Evolutionary conservation across 2,797 vertebrate genomes (phyloP).

Genomic region (Enteromius viviparus): DNA sequence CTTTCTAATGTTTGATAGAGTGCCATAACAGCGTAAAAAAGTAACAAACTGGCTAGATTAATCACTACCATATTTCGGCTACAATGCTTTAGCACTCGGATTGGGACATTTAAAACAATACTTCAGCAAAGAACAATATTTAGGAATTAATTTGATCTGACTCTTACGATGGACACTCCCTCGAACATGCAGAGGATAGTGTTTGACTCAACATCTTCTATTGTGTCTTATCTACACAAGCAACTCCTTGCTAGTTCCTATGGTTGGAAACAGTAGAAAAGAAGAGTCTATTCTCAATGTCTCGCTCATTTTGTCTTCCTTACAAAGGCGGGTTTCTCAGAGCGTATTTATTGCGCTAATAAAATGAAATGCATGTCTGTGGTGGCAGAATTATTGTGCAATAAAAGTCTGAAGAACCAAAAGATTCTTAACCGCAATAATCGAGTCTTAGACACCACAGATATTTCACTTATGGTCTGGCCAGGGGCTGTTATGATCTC

Average conservation of each 20-base stretch:
- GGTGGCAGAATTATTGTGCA: constrained; percentile 46
- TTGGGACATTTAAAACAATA: constrained; percentile 32
- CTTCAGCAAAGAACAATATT: constrained; percentile 38
- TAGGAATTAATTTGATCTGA: constrained; percentile 23
- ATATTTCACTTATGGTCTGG: constrained; percentile 45
- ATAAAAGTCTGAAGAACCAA: constrained; percentile 51
- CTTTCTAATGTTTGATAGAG: constrained; percentile 18
- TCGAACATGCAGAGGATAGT: constrained; percentile 21
- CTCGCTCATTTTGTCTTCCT: constrained; percentile 7
- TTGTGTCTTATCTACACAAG: constrained; percentile 39
- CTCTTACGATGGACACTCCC: constrained; percentile 24
- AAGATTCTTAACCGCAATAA: constrained; percentile 68
- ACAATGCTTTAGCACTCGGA: constrained; percentile 25
- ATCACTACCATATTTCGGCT: constrained; percentile 19
- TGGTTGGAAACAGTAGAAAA: constrained; percentile 16
- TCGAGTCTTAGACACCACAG: constrained; percentile 73
- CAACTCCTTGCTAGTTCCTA: constrained; percentile 9
- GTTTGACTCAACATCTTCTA: constrained; percentile 47
- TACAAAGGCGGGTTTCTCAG: constrained; percentile 20
- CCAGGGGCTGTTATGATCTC: not conserved
- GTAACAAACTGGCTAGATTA: constrained; percentile 31
- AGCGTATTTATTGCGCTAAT: constrained; percentile 41
- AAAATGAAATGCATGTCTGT: constrained; percentile 53
- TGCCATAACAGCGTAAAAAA: constrained; percentile 5
- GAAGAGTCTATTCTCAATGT: constrained; percentile 2